Evolutionary conservation across 2,797 vertebrate genomes (phyloP).

Genomic region (Protosalanx chinensis): DNA sequence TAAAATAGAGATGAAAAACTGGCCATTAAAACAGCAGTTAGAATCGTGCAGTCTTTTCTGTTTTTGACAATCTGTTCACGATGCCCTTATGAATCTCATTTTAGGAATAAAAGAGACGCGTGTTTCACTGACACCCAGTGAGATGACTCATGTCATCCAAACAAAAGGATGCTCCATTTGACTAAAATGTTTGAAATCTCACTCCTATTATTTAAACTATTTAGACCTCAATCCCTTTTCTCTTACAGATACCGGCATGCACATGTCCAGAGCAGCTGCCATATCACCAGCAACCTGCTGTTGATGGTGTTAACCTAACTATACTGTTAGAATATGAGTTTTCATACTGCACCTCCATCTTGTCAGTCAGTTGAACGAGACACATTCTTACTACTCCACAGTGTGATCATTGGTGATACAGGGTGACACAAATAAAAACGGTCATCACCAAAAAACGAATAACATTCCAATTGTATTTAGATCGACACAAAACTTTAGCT

Average conservation of each 20-base stretch:
- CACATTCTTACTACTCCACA: slow-evolving; percentile 14
- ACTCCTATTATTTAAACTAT: slow-evolving; percentile 14
- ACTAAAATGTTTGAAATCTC: slow-evolving; percentile 15
- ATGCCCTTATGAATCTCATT: slow-evolving; percentile 40
- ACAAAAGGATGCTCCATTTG: slow-evolving; percentile 16
- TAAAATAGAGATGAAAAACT: slow-evolving; percentile 21
- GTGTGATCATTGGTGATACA: slow-evolving; percentile 15
- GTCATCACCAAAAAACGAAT: too few species aligned
- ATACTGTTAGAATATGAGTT: not conserved
- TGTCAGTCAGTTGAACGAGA: not conserved
- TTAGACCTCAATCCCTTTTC: not conserved
- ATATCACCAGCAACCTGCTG: not conserved
- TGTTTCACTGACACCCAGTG: slow-evolving; percentile 33
- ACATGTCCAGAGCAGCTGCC: not conserved
- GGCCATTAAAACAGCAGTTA: slow-evolving; percentile 38
- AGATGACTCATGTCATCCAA: slow-evolving; percentile 27
- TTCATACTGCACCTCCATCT: not conserved
- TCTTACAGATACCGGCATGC: not conserved
- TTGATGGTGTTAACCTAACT: not conserved
- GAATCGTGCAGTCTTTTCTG: slow-evolving; percentile 30
- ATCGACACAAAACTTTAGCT: too few species aligned
- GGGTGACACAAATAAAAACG: too few species aligned
- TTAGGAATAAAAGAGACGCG: slow-evolving; percentile 31
- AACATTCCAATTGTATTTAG: too few species aligned
- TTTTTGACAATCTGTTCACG: slow-evolving; percentile 34